These are phyloP conservation scores for Stegastes partitus DNA, from an alignment of 2,113 vertebrate species.

Conservation along the genomic window DNA sequence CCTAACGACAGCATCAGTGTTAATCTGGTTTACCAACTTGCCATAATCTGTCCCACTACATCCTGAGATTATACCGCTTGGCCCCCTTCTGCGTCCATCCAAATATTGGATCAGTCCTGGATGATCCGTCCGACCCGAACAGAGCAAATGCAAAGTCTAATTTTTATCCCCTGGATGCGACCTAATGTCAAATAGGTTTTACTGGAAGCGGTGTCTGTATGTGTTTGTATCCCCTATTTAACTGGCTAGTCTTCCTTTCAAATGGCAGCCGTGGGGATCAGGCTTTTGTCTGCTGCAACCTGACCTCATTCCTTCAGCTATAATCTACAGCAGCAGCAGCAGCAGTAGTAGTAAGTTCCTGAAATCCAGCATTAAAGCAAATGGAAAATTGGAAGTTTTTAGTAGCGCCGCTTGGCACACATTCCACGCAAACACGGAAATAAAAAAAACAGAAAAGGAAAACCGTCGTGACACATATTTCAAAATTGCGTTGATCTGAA, in stretches of 20 bases:
- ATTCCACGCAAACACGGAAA: constrained; percentile 42
- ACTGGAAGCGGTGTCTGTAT: constrained; percentile 55
- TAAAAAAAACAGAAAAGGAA: constrained; percentile 38
- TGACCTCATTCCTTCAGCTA: constrained; percentile 78
- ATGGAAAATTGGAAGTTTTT: constrained; percentile 55
- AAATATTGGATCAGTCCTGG: constrained; percentile 81
- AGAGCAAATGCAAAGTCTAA: constrained; percentile 61
- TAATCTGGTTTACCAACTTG: constrained; percentile 72
- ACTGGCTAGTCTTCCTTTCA: constrained; percentile 65
- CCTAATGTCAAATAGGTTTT: constrained; percentile 75
- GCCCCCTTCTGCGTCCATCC: constrained; percentile 60
- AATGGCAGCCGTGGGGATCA: constrained; percentile 64
- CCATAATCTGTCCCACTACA: constrained; percentile 72
- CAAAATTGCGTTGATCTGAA: constrained; percentile 64
- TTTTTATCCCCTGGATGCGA: constrained; percentile 71
- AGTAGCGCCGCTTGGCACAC: constrained; percentile 21
- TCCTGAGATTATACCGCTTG: constrained; percentile 74
- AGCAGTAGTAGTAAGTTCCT: constrained; percentile 54
- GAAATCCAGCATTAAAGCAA: constrained; percentile 67
- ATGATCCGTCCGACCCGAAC: constrained; percentile 71
- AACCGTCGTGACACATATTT: constrained; percentile 61
- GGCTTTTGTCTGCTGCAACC: constrained; percentile 53
- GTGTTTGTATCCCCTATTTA: constrained; percentile 60
- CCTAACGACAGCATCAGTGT: constrained; percentile 40
- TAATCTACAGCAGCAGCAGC: constrained; percentile 67